Percentiles rank a stretch among this genome's conserved stretches.
phyloP scores from a whole-genome alignment of 2,797 vertebrate species.

The Notolepis coatsorum region DNA sequence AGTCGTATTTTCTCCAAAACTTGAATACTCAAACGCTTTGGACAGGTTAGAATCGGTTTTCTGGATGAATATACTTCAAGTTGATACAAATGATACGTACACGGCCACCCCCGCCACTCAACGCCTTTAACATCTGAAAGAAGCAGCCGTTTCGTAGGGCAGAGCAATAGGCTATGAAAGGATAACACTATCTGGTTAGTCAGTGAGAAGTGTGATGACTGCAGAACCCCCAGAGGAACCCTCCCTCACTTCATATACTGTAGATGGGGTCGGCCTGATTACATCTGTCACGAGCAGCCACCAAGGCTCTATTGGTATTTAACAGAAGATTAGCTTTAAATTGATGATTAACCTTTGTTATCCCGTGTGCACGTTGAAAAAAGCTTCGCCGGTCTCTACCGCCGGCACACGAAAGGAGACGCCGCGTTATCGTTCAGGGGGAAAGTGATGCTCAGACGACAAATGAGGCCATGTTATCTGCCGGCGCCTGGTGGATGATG shows the following conservation, averaged over 20 bases:
- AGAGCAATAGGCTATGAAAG: conserved; percentile 7
- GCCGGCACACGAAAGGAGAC: conserved; percentile 59
- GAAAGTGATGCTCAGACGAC: conserved; percentile 70
- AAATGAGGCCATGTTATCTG: conserved; percentile 82
- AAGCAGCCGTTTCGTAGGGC: conserved; percentile 2
- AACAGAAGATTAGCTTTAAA: conserved; percentile 83
- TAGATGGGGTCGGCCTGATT: conserved; percentile 66
- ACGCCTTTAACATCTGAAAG: neutral
- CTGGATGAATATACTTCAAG: neutral
- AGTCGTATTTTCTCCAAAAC: conserved; percentile 7
- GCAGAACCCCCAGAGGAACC: conserved; percentile 58
- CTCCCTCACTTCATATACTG: conserved; percentile 65
- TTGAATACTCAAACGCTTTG: neutral
- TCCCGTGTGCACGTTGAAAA: conserved; percentile 72
- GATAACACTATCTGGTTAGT: conserved; percentile 40
- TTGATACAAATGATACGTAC: neutral
- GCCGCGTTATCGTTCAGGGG: conserved; percentile 68
- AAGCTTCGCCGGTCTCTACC: conserved; percentile 66
- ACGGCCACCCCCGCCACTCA: neutral
- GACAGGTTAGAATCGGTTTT: neutral
- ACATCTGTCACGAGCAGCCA: conserved; percentile 64
- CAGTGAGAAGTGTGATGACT: conserved; percentile 26
- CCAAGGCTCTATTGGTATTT: conserved; percentile 74
- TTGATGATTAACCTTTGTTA: conserved; percentile 85
- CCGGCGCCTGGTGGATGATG: conserved; percentile 74